phyloP scores from a whole-genome alignment of 2,888 invertebrate species.

The Amphimallon solstitiale region DNA sequence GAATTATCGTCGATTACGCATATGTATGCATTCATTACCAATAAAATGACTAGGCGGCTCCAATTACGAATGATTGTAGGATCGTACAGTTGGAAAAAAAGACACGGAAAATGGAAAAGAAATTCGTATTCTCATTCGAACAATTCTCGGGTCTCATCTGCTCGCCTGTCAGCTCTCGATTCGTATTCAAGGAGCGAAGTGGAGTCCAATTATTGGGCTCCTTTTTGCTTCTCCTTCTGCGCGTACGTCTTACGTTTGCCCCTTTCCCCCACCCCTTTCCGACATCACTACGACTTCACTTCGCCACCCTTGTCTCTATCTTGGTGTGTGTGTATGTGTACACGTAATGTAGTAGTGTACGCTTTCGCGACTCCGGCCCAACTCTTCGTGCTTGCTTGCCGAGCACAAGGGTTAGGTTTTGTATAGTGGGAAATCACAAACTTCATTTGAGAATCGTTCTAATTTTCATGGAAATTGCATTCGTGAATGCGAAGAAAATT shows the following conservation, averaged over 20 bases:
- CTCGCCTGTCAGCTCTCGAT: conserved; percentile 53
- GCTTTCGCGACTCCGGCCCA: conserved; percentile 2
- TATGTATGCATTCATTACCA: conserved; percentile 1
- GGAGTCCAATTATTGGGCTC: conserved; percentile 57
- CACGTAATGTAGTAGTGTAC: not conserved
- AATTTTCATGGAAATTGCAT: conserved; percentile 33
- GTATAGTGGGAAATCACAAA: conserved; percentile 27
- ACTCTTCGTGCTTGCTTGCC: not conserved
- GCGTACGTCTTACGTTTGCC: conserved; percentile 19
- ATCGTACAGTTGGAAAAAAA: conserved; percentile 10
- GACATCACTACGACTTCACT: conserved; percentile 2
- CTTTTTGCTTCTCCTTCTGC: conserved; percentile 51
- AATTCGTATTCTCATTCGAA: conserved; percentile 50
- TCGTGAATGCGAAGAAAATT: not conserved
- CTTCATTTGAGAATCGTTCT: conserved; percentile 32
- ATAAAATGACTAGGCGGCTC: conserved; percentile 4
- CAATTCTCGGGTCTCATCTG: conserved; percentile 53
- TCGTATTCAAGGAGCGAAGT: conserved; percentile 54
- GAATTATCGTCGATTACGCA: not conserved
- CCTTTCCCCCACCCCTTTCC: not conserved
- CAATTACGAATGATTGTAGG: conserved; percentile 26
- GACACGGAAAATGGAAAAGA: conserved; percentile 43
- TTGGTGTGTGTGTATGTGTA: no score
- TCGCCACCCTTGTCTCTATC: not conserved
- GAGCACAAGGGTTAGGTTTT: conserved; percentile 9